Percentiles rank a stretch among this genome's conserved stretches.
These are phyloP conservation scores for Erebia epiphron DNA, from an alignment of 2,888 invertebrate genomes.

Conservation along the genomic window DNA sequence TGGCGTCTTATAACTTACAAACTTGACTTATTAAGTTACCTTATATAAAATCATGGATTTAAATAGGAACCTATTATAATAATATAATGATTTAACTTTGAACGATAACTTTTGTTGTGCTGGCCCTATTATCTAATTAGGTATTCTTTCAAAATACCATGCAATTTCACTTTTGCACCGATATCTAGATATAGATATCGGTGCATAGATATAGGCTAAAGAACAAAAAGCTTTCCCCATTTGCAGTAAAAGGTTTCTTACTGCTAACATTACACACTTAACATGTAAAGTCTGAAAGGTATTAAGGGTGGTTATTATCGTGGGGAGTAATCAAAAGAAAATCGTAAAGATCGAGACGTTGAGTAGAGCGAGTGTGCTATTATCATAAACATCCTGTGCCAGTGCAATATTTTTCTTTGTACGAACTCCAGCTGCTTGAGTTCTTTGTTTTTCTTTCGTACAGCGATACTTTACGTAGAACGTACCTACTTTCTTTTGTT, in stretches of 20 bases:
- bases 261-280: slow-evolving; percentile 32
- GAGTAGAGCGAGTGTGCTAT: slow-evolving; percentile 69
- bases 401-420: slow-evolving; percentile 77
- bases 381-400: slow-evolving; percentile 77
- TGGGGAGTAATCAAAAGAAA: slow-evolving; percentile 35
- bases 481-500: slow-evolving; percentile 78
- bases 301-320: slow-evolving; percentile 28
- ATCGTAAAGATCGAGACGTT: slow-evolving; percentile 64
- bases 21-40: too few species aligned
- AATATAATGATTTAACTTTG: too few species aligned
- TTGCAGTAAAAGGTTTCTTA: slow-evolving; percentile 30
- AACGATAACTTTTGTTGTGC: too few species aligned
- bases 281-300: slow-evolving; percentile 30
- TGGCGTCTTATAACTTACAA: too few species aligned
- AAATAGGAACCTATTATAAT: too few species aligned
- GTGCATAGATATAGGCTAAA: too few species aligned
- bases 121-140: too few species aligned
- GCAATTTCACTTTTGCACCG: background rate
- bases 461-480: slow-evolving; percentile 73
- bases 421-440: slow-evolving; percentile 67
- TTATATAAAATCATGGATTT: too few species aligned
- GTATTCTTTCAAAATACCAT: background rate
- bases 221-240: slow-evolving; percentile 25
- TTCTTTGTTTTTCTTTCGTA: slow-evolving; percentile 70
- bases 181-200: slow-evolving; percentile 13